These are phyloP conservation scores for Lasiurus cinereus DNA, from an alignment of 2,113 vertebrate genomes.

Conservation along the genomic window DNA sequence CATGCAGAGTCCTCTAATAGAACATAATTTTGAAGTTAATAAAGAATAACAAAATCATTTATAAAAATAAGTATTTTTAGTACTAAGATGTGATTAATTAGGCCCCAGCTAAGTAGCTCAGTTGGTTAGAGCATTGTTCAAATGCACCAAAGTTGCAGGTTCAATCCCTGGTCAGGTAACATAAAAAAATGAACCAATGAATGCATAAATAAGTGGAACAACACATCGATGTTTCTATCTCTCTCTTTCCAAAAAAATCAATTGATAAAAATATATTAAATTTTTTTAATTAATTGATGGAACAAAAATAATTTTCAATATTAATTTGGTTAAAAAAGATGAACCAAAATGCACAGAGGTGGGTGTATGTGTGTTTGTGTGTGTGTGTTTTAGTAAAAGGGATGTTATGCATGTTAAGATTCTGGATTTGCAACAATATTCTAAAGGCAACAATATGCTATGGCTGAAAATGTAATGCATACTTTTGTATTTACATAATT, in stretches of 20 bases:
- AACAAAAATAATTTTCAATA: not conserved
- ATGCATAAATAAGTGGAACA: not conserved
- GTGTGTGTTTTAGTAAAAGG: not conserved
- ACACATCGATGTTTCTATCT: not conserved
- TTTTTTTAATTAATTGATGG: not conserved
- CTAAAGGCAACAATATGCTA: not conserved
- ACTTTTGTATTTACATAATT: not conserved
- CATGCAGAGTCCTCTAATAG: not conserved
- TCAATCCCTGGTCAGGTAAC: not conserved
- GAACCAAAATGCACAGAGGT: not conserved
- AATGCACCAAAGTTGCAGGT: not conserved
- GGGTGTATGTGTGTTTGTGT: not conserved
- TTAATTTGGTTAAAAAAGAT: not conserved
- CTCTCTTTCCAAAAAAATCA: not conserved
- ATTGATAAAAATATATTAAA: too few species aligned
- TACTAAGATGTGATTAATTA: not conserved
- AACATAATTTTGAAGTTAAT: not conserved
- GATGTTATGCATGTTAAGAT: not conserved
- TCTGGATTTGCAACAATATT: not conserved
- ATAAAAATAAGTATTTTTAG: slow-evolving; percentile 6
- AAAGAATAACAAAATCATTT: not conserved
- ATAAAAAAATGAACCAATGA: not conserved
- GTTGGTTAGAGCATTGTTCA: not conserved
- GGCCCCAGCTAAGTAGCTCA: too few species aligned
- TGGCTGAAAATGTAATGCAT: slow-evolving; percentile 42